phyloP scores from a whole-genome alignment of 1,140 invertebrate species.

The Caenorhabditis tropicalis region DNA sequence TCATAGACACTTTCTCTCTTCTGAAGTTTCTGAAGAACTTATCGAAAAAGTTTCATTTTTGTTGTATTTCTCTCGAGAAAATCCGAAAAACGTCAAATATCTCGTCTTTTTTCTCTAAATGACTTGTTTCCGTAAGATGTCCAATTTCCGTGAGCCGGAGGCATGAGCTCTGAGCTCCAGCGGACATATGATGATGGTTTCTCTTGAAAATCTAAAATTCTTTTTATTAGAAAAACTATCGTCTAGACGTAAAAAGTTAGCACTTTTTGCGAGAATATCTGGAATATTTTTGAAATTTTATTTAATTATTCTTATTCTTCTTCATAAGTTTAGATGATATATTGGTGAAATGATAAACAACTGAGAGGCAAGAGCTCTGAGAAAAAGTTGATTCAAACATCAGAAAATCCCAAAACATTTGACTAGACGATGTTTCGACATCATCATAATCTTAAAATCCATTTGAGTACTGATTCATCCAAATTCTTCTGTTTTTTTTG shows the following conservation, averaged over 20 bases:
- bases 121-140: slow-evolving; percentile 29
- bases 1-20: no score
- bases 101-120: neutral
- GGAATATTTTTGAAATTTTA: neutral
- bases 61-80: neutral
- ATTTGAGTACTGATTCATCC: slow-evolving; percentile 1
- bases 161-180: slow-evolving; percentile 5
- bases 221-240: neutral
- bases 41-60: no score
- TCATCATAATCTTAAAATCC: neutral
- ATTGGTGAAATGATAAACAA: no score
- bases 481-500: neutral
- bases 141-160: neutral
- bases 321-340: no score
- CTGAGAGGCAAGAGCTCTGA: no score
- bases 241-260: neutral
- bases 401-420: neutral
- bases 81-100: neutral
- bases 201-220: neutral
- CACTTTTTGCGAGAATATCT: neutral
- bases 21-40: no score
- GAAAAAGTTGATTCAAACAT: no score
- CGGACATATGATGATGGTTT: slow-evolving; percentile 25
- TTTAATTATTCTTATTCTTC: neutral
- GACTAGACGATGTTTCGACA: neutral